Evolutionary conservation across 2,888 invertebrate species (phyloP).

Genomic region (Morpho deidamia): DNA sequence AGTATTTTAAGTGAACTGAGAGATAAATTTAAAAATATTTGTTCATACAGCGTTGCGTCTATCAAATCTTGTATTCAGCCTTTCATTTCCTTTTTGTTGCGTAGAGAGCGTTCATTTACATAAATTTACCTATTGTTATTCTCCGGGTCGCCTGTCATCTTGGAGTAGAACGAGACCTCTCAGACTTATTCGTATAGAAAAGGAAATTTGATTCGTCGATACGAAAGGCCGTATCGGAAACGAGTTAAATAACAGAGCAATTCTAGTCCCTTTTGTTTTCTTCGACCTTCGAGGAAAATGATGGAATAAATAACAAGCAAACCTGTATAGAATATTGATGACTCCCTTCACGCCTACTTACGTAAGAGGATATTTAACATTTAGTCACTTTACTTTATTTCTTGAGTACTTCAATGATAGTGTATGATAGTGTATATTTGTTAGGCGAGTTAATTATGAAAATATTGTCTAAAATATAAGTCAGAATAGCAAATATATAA

Average conservation of each 20-base stretch:
- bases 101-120: slow-evolving; percentile 67
- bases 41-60: slow-evolving; percentile 43
- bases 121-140: slow-evolving; percentile 76
- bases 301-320: slow-evolving; percentile 57
- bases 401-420: not conserved
- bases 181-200: slow-evolving; percentile 41
- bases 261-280: slow-evolving; percentile 51
- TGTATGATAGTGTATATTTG: no score
- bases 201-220: slow-evolving; percentile 69
- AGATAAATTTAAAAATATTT: slow-evolving; percentile 1
- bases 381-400: not conserved
- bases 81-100: slow-evolving; percentile 73
- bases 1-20: no score
- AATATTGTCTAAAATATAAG: no score
- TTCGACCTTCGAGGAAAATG: slow-evolving; percentile 52
- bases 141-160: slow-evolving; percentile 49
- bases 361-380: not conserved
- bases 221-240: slow-evolving; percentile 74
- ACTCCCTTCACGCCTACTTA: slow-evolving; percentile 11
- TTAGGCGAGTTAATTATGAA: no score
- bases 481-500: no score
- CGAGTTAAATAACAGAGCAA: slow-evolving; percentile 72
- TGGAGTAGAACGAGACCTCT: slow-evolving; percentile 46
- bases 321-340: slow-evolving; percentile 63
- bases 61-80: slow-evolving; percentile 57